These are phyloP conservation scores for Pardalotus punctatus DNA, from an alignment of 2,113 vertebrate genomes.

Conservation along the genomic window DNA sequence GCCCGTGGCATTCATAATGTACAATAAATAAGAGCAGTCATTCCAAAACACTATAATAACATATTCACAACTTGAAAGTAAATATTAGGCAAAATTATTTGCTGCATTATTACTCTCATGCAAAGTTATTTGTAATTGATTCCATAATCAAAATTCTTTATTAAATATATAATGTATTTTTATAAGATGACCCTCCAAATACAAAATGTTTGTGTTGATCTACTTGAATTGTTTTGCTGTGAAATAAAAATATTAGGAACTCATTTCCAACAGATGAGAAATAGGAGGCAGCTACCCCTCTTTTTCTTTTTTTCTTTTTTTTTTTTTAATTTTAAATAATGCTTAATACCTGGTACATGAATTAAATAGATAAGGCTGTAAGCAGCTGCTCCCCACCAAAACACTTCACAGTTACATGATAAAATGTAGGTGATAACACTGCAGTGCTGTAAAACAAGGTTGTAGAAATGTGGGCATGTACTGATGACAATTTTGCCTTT, in stretches of 20 bases:
- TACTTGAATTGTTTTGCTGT: not conserved
- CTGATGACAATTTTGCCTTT: constrained; percentile 62
- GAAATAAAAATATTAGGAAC: constrained; percentile 24
- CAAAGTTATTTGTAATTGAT: constrained; percentile 37
- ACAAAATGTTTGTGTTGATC: constrained; percentile 36
- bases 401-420: constrained; percentile 38
- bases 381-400: constrained; percentile 42
- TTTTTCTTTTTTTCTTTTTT: constrained; percentile 25
- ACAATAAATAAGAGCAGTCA: constrained; percentile 30
- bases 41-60: constrained; percentile 56
- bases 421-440: constrained; percentile 43
- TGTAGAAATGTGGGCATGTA: constrained; percentile 26
- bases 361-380: constrained; percentile 49
- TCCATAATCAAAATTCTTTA: constrained; percentile 14
- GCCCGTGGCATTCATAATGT: constrained; percentile 8
- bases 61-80: constrained; percentile 55
- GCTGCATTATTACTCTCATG: not conserved
- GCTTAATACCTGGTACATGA: constrained; percentile 20
- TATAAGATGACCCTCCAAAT: constrained; percentile 39
- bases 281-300: not conserved
- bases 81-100: constrained; percentile 44
- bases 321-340: constrained; percentile 38
- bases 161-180: constrained; percentile 44
- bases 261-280: constrained; percentile 43
- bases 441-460: constrained; percentile 36